Evolutionary conservation across 2,797 vertebrate species (phyloP).

Genomic region (Sebastiscus tertius): DNA sequence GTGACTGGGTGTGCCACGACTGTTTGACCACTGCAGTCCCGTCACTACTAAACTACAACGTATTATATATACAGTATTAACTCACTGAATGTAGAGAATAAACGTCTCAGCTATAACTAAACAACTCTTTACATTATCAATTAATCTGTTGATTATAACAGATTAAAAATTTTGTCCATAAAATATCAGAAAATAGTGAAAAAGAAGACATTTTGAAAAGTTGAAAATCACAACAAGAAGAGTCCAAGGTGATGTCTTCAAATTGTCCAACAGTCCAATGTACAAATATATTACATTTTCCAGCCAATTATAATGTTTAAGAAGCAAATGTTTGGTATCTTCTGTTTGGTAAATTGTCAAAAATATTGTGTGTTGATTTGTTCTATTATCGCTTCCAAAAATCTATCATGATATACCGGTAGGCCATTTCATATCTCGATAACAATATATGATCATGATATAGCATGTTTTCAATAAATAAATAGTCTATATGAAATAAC

Average conservation of each 20-base stretch:
- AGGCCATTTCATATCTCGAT: no score
- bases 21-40: conserved; percentile 33
- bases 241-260: not conserved
- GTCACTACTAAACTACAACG: conserved; percentile 58
- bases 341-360: no score
- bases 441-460: no score
- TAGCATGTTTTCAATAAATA: no score
- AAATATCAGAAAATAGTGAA: not conserved
- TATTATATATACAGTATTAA: not conserved
- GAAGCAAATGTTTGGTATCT: no score
- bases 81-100: not conserved
- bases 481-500: no score
- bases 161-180: not conserved
- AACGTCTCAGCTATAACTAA: not conserved
- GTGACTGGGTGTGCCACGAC: conserved; percentile 5
- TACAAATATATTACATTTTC: not conserved
- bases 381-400: no score
- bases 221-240: no score
- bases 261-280: no score
- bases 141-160: not conserved
- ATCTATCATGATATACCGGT: no score
- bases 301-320: not conserved
- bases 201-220: no score
- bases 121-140: not conserved
- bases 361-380: no score